These are phyloP conservation scores for Pristionchus pacificus DNA, from an alignment of 1,140 invertebrate species.

Conservation along the genomic window DNA sequence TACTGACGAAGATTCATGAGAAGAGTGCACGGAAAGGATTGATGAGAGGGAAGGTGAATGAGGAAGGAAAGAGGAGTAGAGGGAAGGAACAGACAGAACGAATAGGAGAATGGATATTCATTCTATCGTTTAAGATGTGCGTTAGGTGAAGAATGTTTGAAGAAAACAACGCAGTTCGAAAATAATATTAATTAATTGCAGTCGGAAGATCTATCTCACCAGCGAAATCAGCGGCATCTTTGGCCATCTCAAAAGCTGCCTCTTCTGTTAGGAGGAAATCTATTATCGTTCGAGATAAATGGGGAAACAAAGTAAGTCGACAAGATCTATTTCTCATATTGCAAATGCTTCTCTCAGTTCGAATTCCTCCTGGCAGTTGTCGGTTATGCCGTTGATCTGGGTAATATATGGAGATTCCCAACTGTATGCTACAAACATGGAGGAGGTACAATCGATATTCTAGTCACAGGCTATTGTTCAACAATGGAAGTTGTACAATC, in stretches of 20 bases:
- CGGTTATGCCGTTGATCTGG: constrained; percentile 63
- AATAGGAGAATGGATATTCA: too few relatives aligned
- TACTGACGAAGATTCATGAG: too few relatives aligned
- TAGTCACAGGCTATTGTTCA: not conserved
- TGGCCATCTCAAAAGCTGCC: not conserved
- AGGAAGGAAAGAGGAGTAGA: too few relatives aligned
- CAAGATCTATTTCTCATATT: not conserved
- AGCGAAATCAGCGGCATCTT: too few relatives aligned
- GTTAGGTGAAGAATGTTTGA: too few relatives aligned
- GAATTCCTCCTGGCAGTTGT: constrained; percentile 89
- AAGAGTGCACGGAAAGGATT: too few relatives aligned
- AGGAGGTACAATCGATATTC: constrained; percentile 47
- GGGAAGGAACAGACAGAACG: too few relatives aligned
- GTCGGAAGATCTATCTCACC: too few relatives aligned
- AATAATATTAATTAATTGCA: too few relatives aligned
- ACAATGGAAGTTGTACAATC: not conserved
- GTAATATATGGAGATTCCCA: constrained; percentile 76
- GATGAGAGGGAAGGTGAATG: too few relatives aligned
- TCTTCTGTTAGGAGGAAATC: constrained; percentile 15
- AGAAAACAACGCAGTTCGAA: too few relatives aligned
- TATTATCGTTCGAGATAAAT: constrained; percentile 59
- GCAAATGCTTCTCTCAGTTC: constrained; percentile 47
- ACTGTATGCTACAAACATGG: constrained; percentile 62
- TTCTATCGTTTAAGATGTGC: too few relatives aligned
- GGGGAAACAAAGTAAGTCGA: constrained; percentile 71